phyloP scores from a whole-genome alignment of 2,113 vertebrate genomes.

The Oncorhynchus gorbuscha region DNA sequence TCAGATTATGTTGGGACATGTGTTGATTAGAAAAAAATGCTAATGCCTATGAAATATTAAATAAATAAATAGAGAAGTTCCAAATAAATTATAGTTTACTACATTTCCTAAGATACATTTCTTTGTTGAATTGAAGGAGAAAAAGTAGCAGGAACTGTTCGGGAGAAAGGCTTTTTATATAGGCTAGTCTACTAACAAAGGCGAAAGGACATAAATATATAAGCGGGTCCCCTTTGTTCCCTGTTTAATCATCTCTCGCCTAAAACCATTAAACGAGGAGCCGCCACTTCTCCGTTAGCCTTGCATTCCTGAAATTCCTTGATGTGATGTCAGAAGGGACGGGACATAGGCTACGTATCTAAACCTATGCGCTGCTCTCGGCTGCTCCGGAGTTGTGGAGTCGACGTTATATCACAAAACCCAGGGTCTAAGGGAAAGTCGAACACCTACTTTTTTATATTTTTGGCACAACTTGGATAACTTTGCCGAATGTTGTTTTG shows the following conservation, averaged over 20 bases:
- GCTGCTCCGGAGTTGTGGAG: conserved; percentile 52
- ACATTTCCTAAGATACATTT: too few relatives aligned
- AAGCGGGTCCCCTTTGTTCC: conserved; percentile 58
- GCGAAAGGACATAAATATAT: conserved; percentile 38
- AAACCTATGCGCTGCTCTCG: conserved; percentile 29
- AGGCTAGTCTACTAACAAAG: conserved; percentile 38
- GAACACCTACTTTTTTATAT: conserved; percentile 21
- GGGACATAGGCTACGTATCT: conserved; percentile 42
- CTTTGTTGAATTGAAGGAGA: too few relatives aligned
- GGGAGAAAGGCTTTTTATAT: conserved; percentile 31
- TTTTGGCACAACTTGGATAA: neutral
- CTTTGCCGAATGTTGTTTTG: conserved; percentile 3
- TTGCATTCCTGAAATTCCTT: conserved; percentile 72
- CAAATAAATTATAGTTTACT: too few relatives aligned
- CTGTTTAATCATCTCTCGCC: conserved; percentile 63
- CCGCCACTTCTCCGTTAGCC: conserved; percentile 67
- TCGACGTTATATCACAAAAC: conserved; percentile 54
- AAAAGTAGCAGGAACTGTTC: neutral
- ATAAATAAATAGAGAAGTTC: too few relatives aligned
- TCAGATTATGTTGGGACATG: neutral
- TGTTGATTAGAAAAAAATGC: neutral
- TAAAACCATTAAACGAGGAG: conserved; percentile 69
- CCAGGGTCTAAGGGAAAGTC: conserved; percentile 30
- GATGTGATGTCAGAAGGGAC: conserved; percentile 72
- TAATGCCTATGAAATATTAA: neutral